Conservation (phyloP, 2,113 vertebrate genomes). For the Oophaga pumilio region DNA sequence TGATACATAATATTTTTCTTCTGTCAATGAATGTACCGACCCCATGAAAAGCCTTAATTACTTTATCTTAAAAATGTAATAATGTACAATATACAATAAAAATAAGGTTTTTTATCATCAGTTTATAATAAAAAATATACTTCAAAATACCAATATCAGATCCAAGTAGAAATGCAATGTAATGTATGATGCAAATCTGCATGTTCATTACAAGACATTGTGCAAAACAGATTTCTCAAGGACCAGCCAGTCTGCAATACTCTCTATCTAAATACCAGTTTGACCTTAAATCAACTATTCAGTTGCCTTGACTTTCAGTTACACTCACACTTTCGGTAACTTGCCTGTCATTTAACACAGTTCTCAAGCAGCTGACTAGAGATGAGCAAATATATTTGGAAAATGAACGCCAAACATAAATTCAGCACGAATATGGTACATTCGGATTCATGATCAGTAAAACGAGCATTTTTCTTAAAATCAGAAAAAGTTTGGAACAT, state of each 20-base stretch:
- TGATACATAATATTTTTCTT: too few relatives aligned
- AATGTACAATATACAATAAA: too few relatives aligned
- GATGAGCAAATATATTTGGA: too few relatives aligned
- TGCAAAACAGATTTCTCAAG: background rate
- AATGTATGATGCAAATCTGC: background rate
- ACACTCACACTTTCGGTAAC: background rate
- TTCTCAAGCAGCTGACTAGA: background rate
- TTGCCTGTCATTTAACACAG: background rate
- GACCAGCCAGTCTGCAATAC: background rate
- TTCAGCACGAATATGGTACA: too few relatives aligned
- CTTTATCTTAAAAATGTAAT: too few relatives aligned
- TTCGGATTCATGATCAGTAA: too few relatives aligned
- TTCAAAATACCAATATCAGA: background rate
- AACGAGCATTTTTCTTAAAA: too few relatives aligned
- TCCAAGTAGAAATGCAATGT: background rate
- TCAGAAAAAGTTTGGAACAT: too few relatives aligned
- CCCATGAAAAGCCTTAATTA: too few relatives aligned
- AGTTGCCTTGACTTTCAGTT: background rate
- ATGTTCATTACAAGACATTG: background rate
- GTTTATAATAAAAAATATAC: background rate
- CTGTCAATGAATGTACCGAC: too few relatives aligned
- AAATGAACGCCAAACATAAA: too few relatives aligned
- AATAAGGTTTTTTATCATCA: too few relatives aligned
- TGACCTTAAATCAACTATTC: background rate
- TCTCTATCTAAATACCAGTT: background rate